phyloP scores from a whole-genome alignment of 2,113 vertebrate genomes.

The Noctilio leporinus region DNA sequence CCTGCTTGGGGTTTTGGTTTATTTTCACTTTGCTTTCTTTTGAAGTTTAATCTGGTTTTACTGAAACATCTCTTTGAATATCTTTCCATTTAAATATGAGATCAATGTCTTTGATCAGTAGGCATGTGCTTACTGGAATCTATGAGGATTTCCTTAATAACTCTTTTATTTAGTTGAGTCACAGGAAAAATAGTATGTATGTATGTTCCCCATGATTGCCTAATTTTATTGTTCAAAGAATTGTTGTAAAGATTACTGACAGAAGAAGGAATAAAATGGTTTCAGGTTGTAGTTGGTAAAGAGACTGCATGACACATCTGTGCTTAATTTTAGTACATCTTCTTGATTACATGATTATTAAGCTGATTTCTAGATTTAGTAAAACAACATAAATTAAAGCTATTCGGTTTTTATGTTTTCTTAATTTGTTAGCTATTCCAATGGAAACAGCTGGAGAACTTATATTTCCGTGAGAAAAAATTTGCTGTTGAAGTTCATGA shows the following conservation, averaged over 20 bases:
- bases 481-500: constrained; percentile 98
- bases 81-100: constrained; percentile 43
- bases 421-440: constrained; percentile 87
- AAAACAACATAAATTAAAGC: not conserved
- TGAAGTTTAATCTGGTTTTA: constrained; percentile 26
- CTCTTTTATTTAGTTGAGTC: constrained; percentile 9
- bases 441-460: constrained; percentile 98
- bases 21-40: constrained; percentile 63
- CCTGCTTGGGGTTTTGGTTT: not conserved
- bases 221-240: constrained; percentile 7
- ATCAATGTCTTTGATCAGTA: not conserved
- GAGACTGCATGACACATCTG: not conserved
- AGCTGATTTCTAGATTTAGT: not conserved
- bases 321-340: not conserved
- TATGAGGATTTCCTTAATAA: not conserved
- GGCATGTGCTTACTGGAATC: constrained; percentile 13
- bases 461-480: constrained; percentile 99
- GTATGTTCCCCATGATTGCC: not conserved
- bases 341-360: not conserved
- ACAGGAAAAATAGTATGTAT: constrained; percentile 11
- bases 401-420: not conserved
- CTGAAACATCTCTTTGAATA: not conserved
- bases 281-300: not conserved
- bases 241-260: not conserved
- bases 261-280: not conserved